Base-by-base conservation (phyloP, 2,797 vertebrate species). In the Enteromius argenteus region DNA sequence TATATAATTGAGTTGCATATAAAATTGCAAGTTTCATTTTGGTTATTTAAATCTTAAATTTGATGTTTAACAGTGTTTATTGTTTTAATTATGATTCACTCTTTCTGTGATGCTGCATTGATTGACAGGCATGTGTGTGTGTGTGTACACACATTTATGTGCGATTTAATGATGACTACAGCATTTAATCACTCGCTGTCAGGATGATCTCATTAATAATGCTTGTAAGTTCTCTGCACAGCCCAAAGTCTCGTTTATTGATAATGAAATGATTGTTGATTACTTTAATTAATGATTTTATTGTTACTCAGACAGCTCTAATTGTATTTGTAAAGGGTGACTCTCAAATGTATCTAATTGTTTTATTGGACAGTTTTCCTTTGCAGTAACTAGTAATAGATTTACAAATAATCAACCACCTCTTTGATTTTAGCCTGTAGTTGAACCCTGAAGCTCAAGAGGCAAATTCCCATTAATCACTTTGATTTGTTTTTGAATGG, bases 401-500 rank as follows among this genome's bases (percentile, higher is more conserved):
- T 69, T 58, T 27, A 13, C 5, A 56, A 56, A 42, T 56, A 56
- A 58, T 37, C 35, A 30, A 58, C 37, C 10, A 19, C n/a, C 39
- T 19, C 4, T n/a, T 67, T 23, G 30, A 51, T 51, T 68, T 53
- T 19, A 30, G 32, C 19, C 17, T 17, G 9, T 10, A 21, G 8
- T 60, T n/a, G 8, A 73, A 49, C 58, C 56, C 21, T 73, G 5
- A 73, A 74, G 14, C 14, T 74, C 30, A 30, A 23, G 13, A 81
- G 42, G 44, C 19, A 49, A 62, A 23, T 81, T 74, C 23, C 23
- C 17, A 42, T 72, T 72, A 73, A 73, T 53, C n/a, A 13, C 14
- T 75, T 75, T 83, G 53, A 71, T 62, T 81, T 81, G 53, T 64
- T 64, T 74, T n/a, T 83, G n/a, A 42, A 76, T 67, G 11, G 17